Base-by-base conservation (phyloP, 2,797 vertebrate genomes). In the Gorsachius magnificus region DNA sequence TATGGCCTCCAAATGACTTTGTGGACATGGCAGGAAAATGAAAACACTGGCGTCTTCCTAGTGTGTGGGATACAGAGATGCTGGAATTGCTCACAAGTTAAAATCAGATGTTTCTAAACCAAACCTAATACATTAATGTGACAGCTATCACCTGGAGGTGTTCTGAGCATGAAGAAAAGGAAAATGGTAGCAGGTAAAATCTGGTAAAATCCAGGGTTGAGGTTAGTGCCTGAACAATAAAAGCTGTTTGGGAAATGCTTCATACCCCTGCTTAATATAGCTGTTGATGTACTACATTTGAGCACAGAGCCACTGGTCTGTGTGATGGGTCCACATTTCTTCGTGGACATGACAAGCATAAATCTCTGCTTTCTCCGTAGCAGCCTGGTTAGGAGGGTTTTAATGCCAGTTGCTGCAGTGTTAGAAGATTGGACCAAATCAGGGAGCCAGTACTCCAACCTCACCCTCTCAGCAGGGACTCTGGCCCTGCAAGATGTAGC, bases 341-440 rank as follows among this genome's bases (percentile, higher is more conserved):
- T 36, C 5, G 3, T 88, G 90, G 80, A 81, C 74, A 72, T 64
- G 69, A 84, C 26, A 63, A 56, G 58, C 69, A 83, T 84, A 90
- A 94, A 87, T 87, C 35, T 50, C 41, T 69, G n/a, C 16, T 64
- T 79, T 93, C 77, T 93, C 66, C 65, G 6, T 90, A 87, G 89
- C 70, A 96, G 85, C 56, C 68, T 51, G 45, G 12, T 46, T 46
- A 28, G 50, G 77, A 91, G 48, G 50, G 41, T 85, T 97, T 94
- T 88, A 70, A 9, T 95, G 90, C 63, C 81, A 63, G 88, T 84
- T 60, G 58, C 93, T 95, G 95, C 71, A 87, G 78, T 53, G 38
- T 74, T 78, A 57, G 69, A 45, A 65, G 91, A 24, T 8, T 56
- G 43, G 77, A 83, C 82, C 63, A 45, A 83, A 48, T 61, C 17